Base-by-base conservation (phyloP, 2,113 vertebrate species). In the Cairina moschata region DNA sequence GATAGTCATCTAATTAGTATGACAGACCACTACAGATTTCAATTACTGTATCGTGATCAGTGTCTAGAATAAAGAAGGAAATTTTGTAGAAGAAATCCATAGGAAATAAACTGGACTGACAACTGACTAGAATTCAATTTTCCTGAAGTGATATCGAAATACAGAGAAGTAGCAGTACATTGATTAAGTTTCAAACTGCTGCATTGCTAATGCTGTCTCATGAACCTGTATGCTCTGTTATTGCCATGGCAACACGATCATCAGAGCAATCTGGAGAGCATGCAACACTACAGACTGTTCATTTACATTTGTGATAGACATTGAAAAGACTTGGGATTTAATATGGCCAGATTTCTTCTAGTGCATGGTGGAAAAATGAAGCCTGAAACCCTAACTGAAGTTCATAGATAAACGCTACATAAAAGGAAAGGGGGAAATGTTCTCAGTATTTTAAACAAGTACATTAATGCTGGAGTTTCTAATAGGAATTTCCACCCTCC, bases 81-180 rank as follows among this genome's bases (percentile, higher is more conserved):
- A 96, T 97, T 95, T 95, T 92, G 91, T 86, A 92, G 90, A 96
- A 97, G 92, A 93, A 96, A 98, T 95, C 96, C 95, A 92, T 79
- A 67, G 94, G 90, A 97, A 97, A 97, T 97, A 96, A 91, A 97
- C 86, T 68, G 85, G 96, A 98, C 95, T 97, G 97, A 97, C 97
- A 97, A 97, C 95, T 97, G 96, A 95, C 97, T 97, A 92, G 96
- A 98, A 98, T 98, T 97, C 97, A 97, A 97, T 98, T 94, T 98
- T 97, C 91, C 93, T 86, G 54, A 96, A 97, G 95, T 96, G 97
- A 97, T 98, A 97, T 89, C 96, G 97, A 97, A 98, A 98, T 96
- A 97, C 65, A 9, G 92, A 93, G 93, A 97, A 96, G 95, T 92
- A 92, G 48, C 76, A 56, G 92, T 42, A 85, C 56, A 88, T 96